Evolutionary conservation across 2,113 vertebrate species (phyloP).

Genomic region (Ceratotherium simum): DNA sequence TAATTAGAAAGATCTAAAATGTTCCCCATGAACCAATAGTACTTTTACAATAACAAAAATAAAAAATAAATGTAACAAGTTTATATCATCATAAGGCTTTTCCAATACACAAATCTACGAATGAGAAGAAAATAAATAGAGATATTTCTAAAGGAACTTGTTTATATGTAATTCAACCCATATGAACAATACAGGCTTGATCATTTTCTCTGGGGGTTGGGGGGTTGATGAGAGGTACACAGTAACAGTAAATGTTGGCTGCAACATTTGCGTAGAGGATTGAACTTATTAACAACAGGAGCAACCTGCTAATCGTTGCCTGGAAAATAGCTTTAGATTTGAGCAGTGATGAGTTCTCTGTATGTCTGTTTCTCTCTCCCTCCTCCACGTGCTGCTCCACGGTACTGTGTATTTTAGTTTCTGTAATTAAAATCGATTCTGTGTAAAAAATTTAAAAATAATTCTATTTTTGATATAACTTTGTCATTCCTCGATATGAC

Average conservation of each 20-base stretch:
- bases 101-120: not conserved
- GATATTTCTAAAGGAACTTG: not conserved
- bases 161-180: not conserved
- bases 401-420: not conserved
- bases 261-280: not conserved
- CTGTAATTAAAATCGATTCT: constrained; percentile 19
- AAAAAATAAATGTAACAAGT: not conserved
- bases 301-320: not conserved
- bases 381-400: not conserved
- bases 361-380: not conserved
- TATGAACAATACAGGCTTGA: not conserved
- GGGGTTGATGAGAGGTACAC: not conserved
- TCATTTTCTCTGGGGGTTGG: not conserved
- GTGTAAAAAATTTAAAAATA: not conserved
- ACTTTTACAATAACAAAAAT: not conserved
- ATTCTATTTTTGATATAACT: too few species aligned
- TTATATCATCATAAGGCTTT: not conserved
- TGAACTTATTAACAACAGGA: not conserved
- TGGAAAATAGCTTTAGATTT: not conserved
- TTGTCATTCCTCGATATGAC: not conserved
- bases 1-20: constrained; percentile 1
- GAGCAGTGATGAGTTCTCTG: not conserved
- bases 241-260: too few species aligned
- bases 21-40: not conserved
- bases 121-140: not conserved